Evolutionary conservation across 2,113 vertebrate genomes (phyloP).

Genomic region (Strigops habroptila): DNA sequence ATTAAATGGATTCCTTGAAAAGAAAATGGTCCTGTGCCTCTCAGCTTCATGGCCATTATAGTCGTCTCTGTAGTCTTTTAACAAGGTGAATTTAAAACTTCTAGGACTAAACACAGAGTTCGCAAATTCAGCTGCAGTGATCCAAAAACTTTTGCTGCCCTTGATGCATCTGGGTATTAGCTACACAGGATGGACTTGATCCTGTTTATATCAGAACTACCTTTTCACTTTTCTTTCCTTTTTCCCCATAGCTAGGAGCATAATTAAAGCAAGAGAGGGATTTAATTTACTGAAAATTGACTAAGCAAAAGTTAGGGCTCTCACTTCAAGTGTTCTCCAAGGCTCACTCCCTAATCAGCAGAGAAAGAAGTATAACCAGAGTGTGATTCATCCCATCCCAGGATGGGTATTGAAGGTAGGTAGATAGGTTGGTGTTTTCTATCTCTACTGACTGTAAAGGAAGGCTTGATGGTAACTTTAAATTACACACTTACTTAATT

Average conservation of each 20-base stretch:
- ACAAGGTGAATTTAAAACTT: not conserved
- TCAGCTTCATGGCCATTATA: not conserved
- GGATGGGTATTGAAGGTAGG: not conserved
- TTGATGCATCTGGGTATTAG: not conserved
- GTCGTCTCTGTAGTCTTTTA: not conserved
- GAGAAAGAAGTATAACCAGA: not conserved
- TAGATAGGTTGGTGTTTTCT: not conserved
- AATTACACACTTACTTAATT: not conserved
- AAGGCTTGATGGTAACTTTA: not conserved
- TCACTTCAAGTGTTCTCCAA: not conserved
- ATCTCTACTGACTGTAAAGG: not conserved
- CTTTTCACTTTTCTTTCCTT: not conserved
- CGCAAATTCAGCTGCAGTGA: not conserved
- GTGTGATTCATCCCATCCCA: not conserved
- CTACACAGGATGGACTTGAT: not conserved
- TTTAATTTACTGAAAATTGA: conserved; percentile 29
- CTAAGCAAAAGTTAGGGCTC: not conserved
- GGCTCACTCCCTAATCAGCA: not conserved
- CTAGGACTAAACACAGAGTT: not conserved
- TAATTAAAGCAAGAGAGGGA: not conserved
- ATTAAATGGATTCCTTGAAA: not conserved
- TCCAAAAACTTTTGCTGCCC: not conserved
- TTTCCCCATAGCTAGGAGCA: not conserved
- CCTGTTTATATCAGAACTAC: not conserved
- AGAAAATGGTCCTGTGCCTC: not conserved